A percentile compares a stretch with the other conserved stretches of the same genome.
Conservation (phyloP, 2,888 invertebrate species). For the Tetropium fuscum region DNA sequence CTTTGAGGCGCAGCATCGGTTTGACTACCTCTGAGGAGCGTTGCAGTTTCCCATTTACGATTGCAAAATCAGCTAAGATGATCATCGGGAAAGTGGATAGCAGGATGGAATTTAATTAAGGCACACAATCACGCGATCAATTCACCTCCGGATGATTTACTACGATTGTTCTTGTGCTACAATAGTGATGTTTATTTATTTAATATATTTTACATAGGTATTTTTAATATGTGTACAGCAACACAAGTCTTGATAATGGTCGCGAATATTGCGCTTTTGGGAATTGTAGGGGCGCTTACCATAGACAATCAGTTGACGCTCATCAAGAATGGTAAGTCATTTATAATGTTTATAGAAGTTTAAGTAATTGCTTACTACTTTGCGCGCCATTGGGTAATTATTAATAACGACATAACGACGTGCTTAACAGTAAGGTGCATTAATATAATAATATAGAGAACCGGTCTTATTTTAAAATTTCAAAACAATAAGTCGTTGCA, state of each 20-base stretch:
- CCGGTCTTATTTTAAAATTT: not conserved
- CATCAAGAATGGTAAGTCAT: slow-evolving; percentile 65
- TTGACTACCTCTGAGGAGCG: not conserved
- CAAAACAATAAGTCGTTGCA: not conserved
- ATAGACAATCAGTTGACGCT: slow-evolving; percentile 66
- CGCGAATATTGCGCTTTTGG: slow-evolving; percentile 49
- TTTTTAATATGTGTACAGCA: slow-evolving; percentile 15
- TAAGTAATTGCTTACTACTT: too few relatives aligned
- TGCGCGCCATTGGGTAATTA: too few relatives aligned
- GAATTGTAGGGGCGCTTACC: slow-evolving; percentile 55
- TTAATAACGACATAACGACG: too few relatives aligned
- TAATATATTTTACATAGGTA: slow-evolving; percentile 4
- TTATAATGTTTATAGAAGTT: too few relatives aligned
- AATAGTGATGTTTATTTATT: slow-evolving; percentile 30
- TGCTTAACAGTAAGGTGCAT: too few relatives aligned
- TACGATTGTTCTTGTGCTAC: slow-evolving; percentile 17
- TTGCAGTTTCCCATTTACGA: slow-evolving; percentile 4
- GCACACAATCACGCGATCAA: slow-evolving; percentile 18
- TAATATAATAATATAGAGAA: not conserved
- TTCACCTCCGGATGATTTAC: slow-evolving; percentile 9
- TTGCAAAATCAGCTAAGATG: slow-evolving; percentile 22
- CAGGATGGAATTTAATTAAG: slow-evolving; percentile 18
- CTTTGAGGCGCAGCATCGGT: slow-evolving; percentile 6
- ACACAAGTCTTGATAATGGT: slow-evolving; percentile 37
- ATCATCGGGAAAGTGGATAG: slow-evolving; percentile 21